A percentile compares a stretch with the other conserved stretches of the same genome.
These are phyloP conservation scores for Thymallus thymallus DNA, from an alignment of 2,113 vertebrate species.

Conservation along the genomic window DNA sequence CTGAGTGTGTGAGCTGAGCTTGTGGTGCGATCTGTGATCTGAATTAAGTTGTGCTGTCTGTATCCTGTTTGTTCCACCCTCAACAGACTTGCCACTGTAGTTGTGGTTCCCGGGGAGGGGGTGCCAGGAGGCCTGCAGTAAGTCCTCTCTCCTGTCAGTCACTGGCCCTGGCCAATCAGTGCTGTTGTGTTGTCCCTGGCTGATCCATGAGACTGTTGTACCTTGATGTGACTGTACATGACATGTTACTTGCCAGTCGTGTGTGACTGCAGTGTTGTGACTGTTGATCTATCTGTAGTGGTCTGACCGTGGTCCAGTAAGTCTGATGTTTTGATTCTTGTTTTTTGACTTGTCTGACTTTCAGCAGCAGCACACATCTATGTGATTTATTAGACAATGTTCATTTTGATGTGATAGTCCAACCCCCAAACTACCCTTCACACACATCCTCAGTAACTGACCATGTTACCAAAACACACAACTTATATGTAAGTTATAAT, in stretches of 20 bases:
- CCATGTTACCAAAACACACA: too few species aligned
- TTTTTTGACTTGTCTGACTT: too few species aligned
- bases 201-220: constrained; percentile 23
- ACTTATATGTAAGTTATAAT: too few species aligned
- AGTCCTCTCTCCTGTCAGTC: constrained; percentile 42
- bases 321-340: too few species aligned
- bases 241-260: background rate
- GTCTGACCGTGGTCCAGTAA: too few species aligned
- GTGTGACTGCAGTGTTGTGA: background rate
- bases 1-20: background rate
- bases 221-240: background rate
- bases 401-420: too few species aligned
- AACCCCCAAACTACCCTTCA: too few species aligned
- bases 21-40: background rate
- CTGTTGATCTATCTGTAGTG: too few species aligned
- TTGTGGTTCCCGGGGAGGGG: constrained; percentile 49
- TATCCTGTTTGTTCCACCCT: constrained; percentile 19
- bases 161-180: constrained; percentile 15
- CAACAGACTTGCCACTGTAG: constrained; percentile 59
- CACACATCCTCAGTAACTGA: too few species aligned
- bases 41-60: background rate
- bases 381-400: too few species aligned
- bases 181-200: too few species aligned
- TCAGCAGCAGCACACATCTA: too few species aligned
- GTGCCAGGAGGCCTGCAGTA: constrained; percentile 54